Base-by-base conservation (phyloP, 2,113 vertebrate species). In the Tretioscincus oriximinensis region DNA sequence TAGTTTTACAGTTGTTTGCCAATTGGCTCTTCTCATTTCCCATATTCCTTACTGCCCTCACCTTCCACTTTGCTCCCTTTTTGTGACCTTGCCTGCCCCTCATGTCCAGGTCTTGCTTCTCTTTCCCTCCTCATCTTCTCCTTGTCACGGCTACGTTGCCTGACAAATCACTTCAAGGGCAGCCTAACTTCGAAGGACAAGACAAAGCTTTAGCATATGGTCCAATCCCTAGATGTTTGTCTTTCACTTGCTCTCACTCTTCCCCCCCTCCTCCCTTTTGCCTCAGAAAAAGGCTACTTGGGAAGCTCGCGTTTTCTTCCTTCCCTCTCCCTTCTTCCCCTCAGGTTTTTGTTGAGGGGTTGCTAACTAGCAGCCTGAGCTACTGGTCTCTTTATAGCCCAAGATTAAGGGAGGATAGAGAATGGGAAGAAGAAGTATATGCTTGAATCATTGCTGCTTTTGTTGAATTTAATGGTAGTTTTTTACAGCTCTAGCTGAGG, bases 181-280 rank as follows among this genome's bases (percentile, higher is more conserved):
- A 97, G 95, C 93, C 95, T 95, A 97, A 97, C 96, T 98, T 98
- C 97, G 98, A 97, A 99, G 98, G 97, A 98, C 97, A 95, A 97
- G 96, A 97, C 96, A 95, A 96, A 97, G 98, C 97, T 96, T 95
- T 95, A 94, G 96, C 97, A 99, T 98, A 97, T 98, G 97, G 97
- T 95, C 90, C 91, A 90, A 89, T 96, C 97, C 97, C 97, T 96
- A 95, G 95, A 97, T 96, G 96, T 96, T 94, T 91, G 93, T 83
- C 91, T 88, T 86, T 81, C 86, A 81, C 81, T 85, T 80, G 75
- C 78, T 76, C 83, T 85, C 87, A 54, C 89, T 35, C 78, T 80
- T 83, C 89, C 31, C 75, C n/a, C 63, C 77, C 31, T 88, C 54
- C 67, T 68, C 28, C 24, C 78, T 79, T 81, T 81, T 86, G 88